These are phyloP conservation scores for Sebastes oblongus DNA, from an alignment of 2,797 vertebrate genomes.

Conservation along the genomic window DNA sequence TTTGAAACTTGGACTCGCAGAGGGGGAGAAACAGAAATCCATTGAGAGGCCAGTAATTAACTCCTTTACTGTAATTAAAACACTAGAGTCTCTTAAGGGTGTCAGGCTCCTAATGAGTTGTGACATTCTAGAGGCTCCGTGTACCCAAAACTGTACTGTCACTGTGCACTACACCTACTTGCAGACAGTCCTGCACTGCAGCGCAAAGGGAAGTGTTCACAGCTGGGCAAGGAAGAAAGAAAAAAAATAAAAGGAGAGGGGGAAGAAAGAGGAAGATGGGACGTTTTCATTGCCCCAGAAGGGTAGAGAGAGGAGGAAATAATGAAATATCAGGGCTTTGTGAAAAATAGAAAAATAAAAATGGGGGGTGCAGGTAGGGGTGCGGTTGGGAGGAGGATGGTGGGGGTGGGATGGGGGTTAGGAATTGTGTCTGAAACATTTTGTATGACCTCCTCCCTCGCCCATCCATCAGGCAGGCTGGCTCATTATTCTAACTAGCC, in stretches of 20 bases:
- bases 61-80: constrained; percentile 92
- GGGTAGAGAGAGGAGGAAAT: constrained; percentile 68
- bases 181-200: not conserved
- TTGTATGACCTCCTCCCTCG: constrained; percentile 92
- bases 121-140: constrained; percentile 85
- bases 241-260: constrained; percentile 64
- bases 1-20: constrained; percentile 40
- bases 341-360: constrained; percentile 83
- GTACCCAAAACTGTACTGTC: constrained; percentile 64
- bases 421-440: constrained; percentile 88
- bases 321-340: constrained; percentile 87
- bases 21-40: constrained; percentile 58
- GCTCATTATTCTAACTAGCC: constrained; percentile 98
- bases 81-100: constrained; percentile 79
- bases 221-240: not conserved
- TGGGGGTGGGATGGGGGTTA: constrained; percentile 66
- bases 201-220: constrained; percentile 7
- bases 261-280: constrained; percentile 71
- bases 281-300: constrained; percentile 64
- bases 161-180: constrained; percentile 35
- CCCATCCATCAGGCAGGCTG: constrained; percentile 96
- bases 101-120: constrained; percentile 87
- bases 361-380: constrained; percentile 75
- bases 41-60: constrained; percentile 84
- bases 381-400: constrained; percentile 61